Evolutionary conservation across 2,797 vertebrate genomes (phyloP).

Genomic region (Dipus sagitta): DNA sequence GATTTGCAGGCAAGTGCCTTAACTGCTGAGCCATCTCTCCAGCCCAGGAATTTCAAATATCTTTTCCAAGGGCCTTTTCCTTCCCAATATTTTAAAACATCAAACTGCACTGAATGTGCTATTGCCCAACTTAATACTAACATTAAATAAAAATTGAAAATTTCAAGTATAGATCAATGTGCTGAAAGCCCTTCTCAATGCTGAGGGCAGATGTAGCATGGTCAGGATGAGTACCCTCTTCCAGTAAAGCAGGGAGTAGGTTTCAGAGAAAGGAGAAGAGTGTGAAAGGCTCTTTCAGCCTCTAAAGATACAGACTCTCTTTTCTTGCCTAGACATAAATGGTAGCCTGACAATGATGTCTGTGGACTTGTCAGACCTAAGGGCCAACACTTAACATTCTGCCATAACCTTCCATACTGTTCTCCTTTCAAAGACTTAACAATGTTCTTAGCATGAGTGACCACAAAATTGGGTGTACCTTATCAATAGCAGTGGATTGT

Average conservation of each 20-base stretch:
- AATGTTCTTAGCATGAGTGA: not conserved
- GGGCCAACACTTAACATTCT: not conserved
- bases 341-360: not conserved
- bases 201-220: not conserved
- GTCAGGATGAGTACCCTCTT: not conserved
- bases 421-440: constrained; percentile 16
- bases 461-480: not conserved
- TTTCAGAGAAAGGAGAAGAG: constrained; percentile 7
- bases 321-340: not conserved
- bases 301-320: constrained; percentile 18
- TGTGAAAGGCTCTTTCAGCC: constrained; percentile 1
- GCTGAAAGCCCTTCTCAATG: not conserved
- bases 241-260: not conserved
- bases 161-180: not conserved
- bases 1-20: not conserved
- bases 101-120: not conserved
- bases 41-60: not conserved
- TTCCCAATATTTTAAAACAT: constrained; percentile 52
- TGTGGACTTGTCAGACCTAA: not conserved
- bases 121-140: constrained; percentile 22
- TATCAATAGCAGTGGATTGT: not conserved
- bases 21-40: not conserved
- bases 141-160: constrained; percentile 39
- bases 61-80: not conserved
- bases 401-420: not conserved